Conservation (phyloP, 2,888 invertebrate species). For the Campaea margaritaria region DNA sequence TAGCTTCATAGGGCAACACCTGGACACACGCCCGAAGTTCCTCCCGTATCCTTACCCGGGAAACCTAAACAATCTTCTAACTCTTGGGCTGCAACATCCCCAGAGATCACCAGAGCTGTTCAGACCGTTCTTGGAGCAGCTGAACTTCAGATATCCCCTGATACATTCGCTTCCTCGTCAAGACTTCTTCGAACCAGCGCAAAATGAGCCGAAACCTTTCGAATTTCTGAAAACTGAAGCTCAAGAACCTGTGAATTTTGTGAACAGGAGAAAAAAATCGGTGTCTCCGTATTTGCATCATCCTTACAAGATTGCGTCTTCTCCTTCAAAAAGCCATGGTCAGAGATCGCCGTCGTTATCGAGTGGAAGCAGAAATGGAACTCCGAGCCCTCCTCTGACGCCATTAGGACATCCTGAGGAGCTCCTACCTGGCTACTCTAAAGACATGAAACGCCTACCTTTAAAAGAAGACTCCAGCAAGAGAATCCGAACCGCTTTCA, state of each 20-base stretch:
- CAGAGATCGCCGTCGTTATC: constrained; percentile 73
- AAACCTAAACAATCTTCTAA: constrained; percentile 87
- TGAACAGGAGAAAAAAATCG: constrained; percentile 72
- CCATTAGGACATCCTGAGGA: constrained; percentile 78
- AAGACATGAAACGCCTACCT: constrained; percentile 76
- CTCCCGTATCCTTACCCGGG: constrained; percentile 87
- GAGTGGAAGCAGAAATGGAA: constrained; percentile 82
- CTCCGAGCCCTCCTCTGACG: constrained; percentile 84
- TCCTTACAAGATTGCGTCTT: constrained; percentile 69
- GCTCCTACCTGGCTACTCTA: constrained; percentile 74
- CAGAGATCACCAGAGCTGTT: constrained; percentile 79
- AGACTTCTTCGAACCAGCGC: constrained; percentile 61
- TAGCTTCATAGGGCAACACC: constrained; percentile 66
- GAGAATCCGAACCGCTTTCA: constrained; percentile 96
- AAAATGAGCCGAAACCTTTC: constrained; percentile 58
- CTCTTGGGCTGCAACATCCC: constrained; percentile 86
- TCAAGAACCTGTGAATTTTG: constrained; percentile 66
- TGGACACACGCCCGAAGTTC: constrained; percentile 77
- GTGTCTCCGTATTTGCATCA: constrained; percentile 76
- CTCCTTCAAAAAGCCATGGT: constrained; percentile 75
- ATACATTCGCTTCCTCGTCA: constrained; percentile 75
- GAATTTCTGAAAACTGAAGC: constrained; percentile 72
- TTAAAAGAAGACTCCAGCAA: constrained; percentile 90
- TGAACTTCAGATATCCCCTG: constrained; percentile 75
- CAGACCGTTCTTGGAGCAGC: constrained; percentile 77